A percentile compares a stretch with the other conserved stretches of the same genome.
phyloP scores from a whole-genome alignment of 2,113 vertebrate species.

The Nothocercus julius region DNA sequence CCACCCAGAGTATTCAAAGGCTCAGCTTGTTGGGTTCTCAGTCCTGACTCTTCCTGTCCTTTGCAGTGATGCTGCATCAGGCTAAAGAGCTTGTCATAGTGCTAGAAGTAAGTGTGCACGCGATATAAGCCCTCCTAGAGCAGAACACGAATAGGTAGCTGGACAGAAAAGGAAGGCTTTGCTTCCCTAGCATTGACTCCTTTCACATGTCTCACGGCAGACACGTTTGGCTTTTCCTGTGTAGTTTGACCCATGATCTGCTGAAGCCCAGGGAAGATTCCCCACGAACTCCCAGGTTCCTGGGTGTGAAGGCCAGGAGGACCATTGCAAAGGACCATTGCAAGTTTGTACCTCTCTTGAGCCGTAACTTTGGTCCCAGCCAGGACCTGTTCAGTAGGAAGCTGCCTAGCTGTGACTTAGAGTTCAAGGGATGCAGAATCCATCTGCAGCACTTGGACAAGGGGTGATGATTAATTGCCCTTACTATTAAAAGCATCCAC shows the following conservation, averaged over 20 bases:
- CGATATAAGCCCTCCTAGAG: too few relatives aligned
- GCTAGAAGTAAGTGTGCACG: too few relatives aligned
- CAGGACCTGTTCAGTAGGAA: background rate
- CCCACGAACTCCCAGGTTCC: background rate
- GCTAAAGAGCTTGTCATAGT: background rate
- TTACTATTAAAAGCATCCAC: background rate
- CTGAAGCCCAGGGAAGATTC: background rate
- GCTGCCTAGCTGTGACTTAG: background rate
- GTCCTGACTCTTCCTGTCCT: background rate
- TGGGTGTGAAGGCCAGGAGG: background rate
- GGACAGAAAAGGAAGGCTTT: background rate
- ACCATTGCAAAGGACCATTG: rapidly evolving
- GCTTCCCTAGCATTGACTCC: background rate
- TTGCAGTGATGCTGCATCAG: background rate
- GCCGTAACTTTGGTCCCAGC: rapidly evolving
- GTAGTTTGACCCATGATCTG: background rate
- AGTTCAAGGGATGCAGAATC: slow-evolving; percentile 15
- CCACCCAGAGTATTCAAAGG: background rate
- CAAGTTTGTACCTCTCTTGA: rapidly evolving
- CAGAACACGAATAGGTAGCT: background rate
- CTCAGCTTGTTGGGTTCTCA: rapidly evolving
- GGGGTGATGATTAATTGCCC: slow-evolving; percentile 26
- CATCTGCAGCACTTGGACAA: background rate
- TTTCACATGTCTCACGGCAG: background rate
- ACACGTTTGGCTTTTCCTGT: rapidly evolving